Percentiles rank a stretch among this genome's conserved stretches.
phyloP scores from a whole-genome alignment of 2,888 invertebrate species.

The Gari tellinella region DNA sequence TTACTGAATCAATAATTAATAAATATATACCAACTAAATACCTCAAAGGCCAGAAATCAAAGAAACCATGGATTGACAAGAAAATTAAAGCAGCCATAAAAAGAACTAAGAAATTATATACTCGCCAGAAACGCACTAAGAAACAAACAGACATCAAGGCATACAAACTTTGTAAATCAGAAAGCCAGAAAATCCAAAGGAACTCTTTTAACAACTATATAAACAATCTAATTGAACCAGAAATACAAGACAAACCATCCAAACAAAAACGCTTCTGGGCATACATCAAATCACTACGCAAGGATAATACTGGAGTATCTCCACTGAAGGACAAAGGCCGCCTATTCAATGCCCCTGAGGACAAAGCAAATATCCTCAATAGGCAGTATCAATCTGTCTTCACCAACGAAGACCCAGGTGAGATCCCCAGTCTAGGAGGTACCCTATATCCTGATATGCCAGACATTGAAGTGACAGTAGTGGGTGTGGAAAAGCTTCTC shows the following conservation, averaged over 20 bases:
- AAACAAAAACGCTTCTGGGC: no score
- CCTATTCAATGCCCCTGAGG: background rate
- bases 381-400: constrained; percentile 12
- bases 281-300: constrained; percentile 17
- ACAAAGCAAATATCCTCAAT: constrained; percentile 4
- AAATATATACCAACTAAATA: background rate
- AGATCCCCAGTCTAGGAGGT: background rate
- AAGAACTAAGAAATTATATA: no score
- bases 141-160: background rate
- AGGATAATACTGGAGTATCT: constrained; percentile 14
- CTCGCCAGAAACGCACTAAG: background rate
- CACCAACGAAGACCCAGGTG: background rate
- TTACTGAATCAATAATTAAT: no score
- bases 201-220: no score
- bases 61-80: background rate
- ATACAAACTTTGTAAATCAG: no score
- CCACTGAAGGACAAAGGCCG: constrained; percentile 17
- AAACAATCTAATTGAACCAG: no score
- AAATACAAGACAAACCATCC: no score
- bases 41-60: background rate
- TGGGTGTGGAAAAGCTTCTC: no score
- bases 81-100: no score
- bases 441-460: background rate
- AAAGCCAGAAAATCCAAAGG: no score
- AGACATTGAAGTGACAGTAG: no score